Evolutionary conservation across 2,888 invertebrate genomes (phyloP), one percentile per base, ranked within the genome.

Genomic region (Hololepta plana): DNA sequence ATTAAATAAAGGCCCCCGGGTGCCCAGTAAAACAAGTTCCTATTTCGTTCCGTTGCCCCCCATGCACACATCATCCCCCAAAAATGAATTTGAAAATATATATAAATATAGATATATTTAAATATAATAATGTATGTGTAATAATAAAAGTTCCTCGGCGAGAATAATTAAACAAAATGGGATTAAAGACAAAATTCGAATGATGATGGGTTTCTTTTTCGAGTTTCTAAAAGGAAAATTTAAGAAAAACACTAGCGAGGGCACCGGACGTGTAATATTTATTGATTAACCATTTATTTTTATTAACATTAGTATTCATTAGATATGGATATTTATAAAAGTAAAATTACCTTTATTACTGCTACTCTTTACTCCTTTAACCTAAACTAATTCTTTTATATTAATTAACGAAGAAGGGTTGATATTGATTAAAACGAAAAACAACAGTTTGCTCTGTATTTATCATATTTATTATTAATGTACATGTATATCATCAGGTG

Each of bases 11-110:
- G n/a, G n/a, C n/a, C n/a, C n/a, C 45, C 34, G 46, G 49, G 51
- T 57, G 51, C 57, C 55, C 55, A 55, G 53, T 55, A 54, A 55
- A 55, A 54, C 55, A 55, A 55, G 55, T 55, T 55, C 55, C 55
- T 55, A 55, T 50, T 27, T 40, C 45, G 51, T 46, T 43, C 49
- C 45, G 47, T 46, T 41, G 40, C 38, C 47, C 44, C 49, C 45
- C 48, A 46, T 41, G 40, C 38, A 36, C 11, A 14, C 15, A 15
- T 8, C 51, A 53, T 53, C 53, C 53, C 52, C 53, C 47, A 51
- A 40, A 46, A 30, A 28, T 30, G n/a, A n/a, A n/a, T n/a, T n/a
- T n/a, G n/a, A n/a, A n/a, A n/a, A n/a, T n/a, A n/a, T n/a, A n/a
- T n/a, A n/a, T n/a, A n/a, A n/a, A n/a, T n/a, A n/a, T n/a, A n/a